Percentiles rank a stretch among this genome's conserved stretches.
These are phyloP conservation scores for Etheostoma nigrum DNA, from an alignment of 2,797 vertebrate genomes.

Conservation along the genomic window DNA sequence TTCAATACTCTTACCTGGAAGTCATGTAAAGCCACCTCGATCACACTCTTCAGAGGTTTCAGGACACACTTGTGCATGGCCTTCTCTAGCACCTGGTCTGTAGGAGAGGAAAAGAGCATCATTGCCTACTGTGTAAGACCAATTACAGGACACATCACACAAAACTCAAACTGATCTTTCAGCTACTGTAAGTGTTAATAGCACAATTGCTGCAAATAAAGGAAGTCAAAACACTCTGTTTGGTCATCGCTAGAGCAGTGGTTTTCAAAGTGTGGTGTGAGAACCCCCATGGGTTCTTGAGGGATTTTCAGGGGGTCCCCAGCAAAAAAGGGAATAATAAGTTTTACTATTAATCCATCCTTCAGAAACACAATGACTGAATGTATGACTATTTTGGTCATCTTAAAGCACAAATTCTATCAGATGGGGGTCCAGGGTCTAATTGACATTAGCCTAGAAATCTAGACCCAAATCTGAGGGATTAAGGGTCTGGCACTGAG, in stretches of 20 bases:
- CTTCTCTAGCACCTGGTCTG: conserved; percentile 96
- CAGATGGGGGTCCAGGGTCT: no score
- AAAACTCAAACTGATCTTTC: neutral
- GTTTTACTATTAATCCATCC: no score
- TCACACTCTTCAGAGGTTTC: conserved; percentile 92
- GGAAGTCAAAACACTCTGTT: neutral
- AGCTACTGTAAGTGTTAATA: neutral
- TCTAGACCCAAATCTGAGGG: no score
- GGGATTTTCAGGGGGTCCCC: no score
- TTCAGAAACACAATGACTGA: no score
- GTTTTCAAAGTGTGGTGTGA: no score
- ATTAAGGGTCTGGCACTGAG: no score
- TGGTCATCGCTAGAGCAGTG: neutral
- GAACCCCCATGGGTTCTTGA: no score
- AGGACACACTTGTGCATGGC: conserved; percentile 99
- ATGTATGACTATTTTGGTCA: no score
- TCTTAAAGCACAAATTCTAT: no score
- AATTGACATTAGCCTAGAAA: no score
- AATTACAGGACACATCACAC: neutral
- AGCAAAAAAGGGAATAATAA: no score
- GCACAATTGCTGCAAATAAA: neutral
- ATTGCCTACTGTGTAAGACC: neutral
- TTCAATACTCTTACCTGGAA: conserved; percentile 84
- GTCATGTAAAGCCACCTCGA: conserved; percentile 90
- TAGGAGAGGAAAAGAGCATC: conserved; percentile 30